Evolutionary conservation across 2,888 invertebrate species (phyloP), one percentile per base, ranked within the genome.

Genomic region (Erebia epiphron): DNA sequence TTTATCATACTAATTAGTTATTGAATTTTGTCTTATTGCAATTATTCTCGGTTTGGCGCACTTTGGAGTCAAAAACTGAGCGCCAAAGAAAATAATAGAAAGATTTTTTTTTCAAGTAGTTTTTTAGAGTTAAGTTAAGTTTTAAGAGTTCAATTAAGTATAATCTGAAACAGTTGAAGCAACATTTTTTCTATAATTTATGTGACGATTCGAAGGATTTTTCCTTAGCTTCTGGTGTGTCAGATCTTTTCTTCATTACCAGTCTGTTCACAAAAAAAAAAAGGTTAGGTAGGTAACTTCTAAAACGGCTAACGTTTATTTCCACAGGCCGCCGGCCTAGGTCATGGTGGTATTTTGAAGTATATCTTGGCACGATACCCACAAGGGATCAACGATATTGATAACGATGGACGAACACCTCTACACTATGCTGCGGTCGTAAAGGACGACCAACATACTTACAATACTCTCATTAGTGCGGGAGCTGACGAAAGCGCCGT

Each of bases 391-490:
- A 94, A 95, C 65, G 95, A 95, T 52, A 91, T 94, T 18, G 98
- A 98, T 87, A 95, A 95, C 81, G 97, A 98, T 73, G 98, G 98
- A 26, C 94, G 97, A 76, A 98, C 98, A 0, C 96, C 98, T 0
- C 89, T 98, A 63, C 98, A 98, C 89, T 98, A 97, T 88, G 97
- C 98, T 0, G 97, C 97, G 2, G 95, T 96, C 14, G 93, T 96
- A 35, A 96, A 96, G 83, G 97, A 98, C 79, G 96, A 96, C 68
- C 96, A 95, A 75, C 94, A 95, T 76, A 96, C 96, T 80, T 98
- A 96, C 82, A 95, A 97, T 80, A 95, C 97, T 68, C 94, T 99
- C 13, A 94, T 97, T 49, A 95, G 95, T 76, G 94, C 96, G 35
- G 98, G 98, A 46, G 97, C 98, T 21, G 97, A 98, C 80, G 97